Base-by-base conservation (phyloP, 35 echinoderm and acorn worm species). In the Eucidaris tribuloides region DNA sequence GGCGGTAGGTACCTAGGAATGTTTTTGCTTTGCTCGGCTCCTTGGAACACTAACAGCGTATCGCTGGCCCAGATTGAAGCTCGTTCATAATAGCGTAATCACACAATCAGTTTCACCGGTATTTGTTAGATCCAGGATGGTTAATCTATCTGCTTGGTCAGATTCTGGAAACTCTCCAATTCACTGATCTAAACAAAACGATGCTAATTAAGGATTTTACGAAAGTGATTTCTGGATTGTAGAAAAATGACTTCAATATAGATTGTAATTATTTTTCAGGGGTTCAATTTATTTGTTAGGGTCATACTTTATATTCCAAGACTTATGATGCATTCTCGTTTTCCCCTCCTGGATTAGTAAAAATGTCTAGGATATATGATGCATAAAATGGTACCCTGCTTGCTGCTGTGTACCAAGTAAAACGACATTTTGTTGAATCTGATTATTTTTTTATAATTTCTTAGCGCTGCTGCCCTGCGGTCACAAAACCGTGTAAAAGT, bases 101-200 rank as follows among this genome's bases (percentile, higher is more conserved):
- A 85, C 91, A 14, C 91, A 94, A 39, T 89, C 42, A 13, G 85
- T 54, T 44, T 84, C 15, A 17, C 61, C 42, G 20, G 54, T 57
- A 58, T 94, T 82, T 25, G 79, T 88, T 80, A 15, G 48, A 23
- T 89, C 79, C 20, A 82, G 24, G 38, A 68, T 76, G 14, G 19
- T n/a, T n/a, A 11, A 31, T 38, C 14, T 30, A 94, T 88, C 27
- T 94, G 66, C 3, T 20, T 31, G 1, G 79, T 30, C 20, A 94
- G 44, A 28, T 59, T 79, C 19, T 80, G 45, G 34, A 80, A 84
- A 9, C 85, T 88, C 25, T 89, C 85, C 20, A 94, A 71, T 29
- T 84, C 81, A 66, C 30, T 13, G 35, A 93, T 83, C 91, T 93
- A 32, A 1, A 88, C 19, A 64, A n/a, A 48, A 79, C 62, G 48